Evolutionary conservation across 2,797 vertebrate genomes (phyloP).

Genomic region (Myripristis jacobus): DNA sequence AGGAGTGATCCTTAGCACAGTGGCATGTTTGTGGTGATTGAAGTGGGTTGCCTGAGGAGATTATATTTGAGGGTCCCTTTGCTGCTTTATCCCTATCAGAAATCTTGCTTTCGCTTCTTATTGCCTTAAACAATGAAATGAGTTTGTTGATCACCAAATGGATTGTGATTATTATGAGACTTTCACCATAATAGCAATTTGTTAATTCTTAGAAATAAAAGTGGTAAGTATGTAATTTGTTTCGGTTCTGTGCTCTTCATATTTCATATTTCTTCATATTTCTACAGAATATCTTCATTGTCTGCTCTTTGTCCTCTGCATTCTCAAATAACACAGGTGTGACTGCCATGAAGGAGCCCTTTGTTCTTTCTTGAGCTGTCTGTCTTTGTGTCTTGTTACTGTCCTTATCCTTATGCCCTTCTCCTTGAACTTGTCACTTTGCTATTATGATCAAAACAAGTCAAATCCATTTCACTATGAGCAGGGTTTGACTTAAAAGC

Average conservation of each 20-base stretch:
- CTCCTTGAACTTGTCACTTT: slow-evolving; percentile 17
- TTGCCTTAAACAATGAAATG: slow-evolving; percentile 17
- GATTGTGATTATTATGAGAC: slow-evolving; percentile 9
- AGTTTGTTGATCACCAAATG: slow-evolving; percentile 23
- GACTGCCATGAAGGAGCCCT: slow-evolving; percentile 37
- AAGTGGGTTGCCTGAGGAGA: slow-evolving; percentile 21
- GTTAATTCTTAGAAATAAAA: slow-evolving; percentile 15
- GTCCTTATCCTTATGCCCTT: slow-evolving; percentile 5
- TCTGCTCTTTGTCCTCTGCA: slow-evolving; percentile 7
- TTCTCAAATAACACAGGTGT: slow-evolving; percentile 12
- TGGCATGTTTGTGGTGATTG: slow-evolving; percentile 59
- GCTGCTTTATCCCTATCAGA: slow-evolving; percentile 26
- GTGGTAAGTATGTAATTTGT: not conserved
- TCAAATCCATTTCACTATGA: slow-evolving; percentile 2
- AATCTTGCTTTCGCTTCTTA: slow-evolving; percentile 38
- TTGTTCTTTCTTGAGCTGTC: slow-evolving; percentile 47
- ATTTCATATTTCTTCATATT: not conserved
- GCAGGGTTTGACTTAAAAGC: not conserved
- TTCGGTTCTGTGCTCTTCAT: not conserved
- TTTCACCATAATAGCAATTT: slow-evolving; percentile 9
- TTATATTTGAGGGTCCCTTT: slow-evolving; percentile 33
- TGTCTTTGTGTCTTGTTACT: slow-evolving; percentile 8
- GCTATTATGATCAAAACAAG: slow-evolving; percentile 14
- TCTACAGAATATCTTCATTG: not conserved
- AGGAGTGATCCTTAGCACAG: slow-evolving; percentile 24